A percentile compares a stretch with the other conserved stretches of the same genome.
Conservation (phyloP, 2,113 vertebrate species). For the rabbit (Oryctolagus cuniculus) region mOryCun1.1 NC_091435.1:99440001-99440500, state of each 20-base stretch:
- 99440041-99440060: neutral
- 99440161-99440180: neutral
- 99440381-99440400: neutral
- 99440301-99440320: neutral
- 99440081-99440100: constrained; percentile 20
- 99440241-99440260: neutral
- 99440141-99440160: neutral
- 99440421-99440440: constrained; percentile 16
- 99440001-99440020: too few relatives aligned
- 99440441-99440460: neutral
- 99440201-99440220: neutral
- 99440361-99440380: neutral
- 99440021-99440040: too few relatives aligned
- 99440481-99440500: too few relatives aligned
- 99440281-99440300: neutral
- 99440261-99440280: neutral
- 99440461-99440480: too few relatives aligned
- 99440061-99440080: constrained; percentile 21
- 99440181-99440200: neutral
- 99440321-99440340: constrained; percentile 5
- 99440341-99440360: neutral
- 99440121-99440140: neutral
- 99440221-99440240: neutral
- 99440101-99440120: constrained; percentile 34
- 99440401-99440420: neutral